Percentiles rank a stretch among this genome's conserved stretches.
phyloP scores from a whole-genome alignment of 2,113 vertebrate species.

The Trochalopteron elliotii region DNA sequence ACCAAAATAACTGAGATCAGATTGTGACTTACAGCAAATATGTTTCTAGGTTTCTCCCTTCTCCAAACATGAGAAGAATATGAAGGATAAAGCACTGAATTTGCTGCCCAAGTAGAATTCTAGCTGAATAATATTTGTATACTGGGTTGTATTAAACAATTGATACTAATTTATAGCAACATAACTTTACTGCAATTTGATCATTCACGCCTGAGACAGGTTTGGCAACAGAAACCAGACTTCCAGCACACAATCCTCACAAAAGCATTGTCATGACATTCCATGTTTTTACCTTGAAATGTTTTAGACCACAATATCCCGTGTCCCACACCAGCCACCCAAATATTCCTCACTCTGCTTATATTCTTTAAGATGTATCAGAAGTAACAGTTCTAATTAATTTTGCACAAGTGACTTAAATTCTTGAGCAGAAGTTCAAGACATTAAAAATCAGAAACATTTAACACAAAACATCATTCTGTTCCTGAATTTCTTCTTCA shows the following conservation, averaged over 20 bases:
- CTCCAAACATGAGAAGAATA: not conserved
- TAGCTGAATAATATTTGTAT: not conserved
- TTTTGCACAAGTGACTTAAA: not conserved
- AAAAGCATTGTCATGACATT: not conserved
- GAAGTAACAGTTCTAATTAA: slow-evolving; percentile 6
- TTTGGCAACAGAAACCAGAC: not conserved
- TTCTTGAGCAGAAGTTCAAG: not conserved
- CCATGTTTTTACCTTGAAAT: not conserved
- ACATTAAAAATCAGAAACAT: not conserved
- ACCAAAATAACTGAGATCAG: not conserved
- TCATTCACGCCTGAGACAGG: not conserved
- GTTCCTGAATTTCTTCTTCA: not conserved
- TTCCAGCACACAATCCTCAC: not conserved
- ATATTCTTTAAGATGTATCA: not conserved
- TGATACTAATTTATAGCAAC: not conserved
- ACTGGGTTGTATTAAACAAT: not conserved
- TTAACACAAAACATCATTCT: not conserved
- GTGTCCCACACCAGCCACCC: not conserved
- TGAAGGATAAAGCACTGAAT: not conserved
- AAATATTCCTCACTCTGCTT: not conserved
- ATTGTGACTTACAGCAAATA: not conserved
- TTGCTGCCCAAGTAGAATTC: not conserved
- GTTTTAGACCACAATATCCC: not conserved
- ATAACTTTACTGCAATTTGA: not conserved
- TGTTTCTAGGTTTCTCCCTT: not conserved